These are phyloP conservation scores for Vanacampus margaritifer DNA, from an alignment of 2,113 vertebrate genomes.

Conservation along the genomic window DNA sequence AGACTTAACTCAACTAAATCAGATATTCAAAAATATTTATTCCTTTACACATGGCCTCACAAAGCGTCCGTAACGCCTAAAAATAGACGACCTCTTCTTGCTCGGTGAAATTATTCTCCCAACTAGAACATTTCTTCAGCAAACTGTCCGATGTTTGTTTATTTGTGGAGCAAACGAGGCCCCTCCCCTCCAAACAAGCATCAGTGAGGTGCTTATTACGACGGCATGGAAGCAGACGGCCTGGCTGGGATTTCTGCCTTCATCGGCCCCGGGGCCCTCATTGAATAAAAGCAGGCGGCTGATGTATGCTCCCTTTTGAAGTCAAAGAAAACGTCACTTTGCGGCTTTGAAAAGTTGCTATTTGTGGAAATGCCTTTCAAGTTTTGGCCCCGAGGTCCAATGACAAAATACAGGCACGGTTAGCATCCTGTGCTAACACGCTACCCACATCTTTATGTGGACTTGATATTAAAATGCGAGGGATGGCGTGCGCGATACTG, in stretches of 20 bases:
- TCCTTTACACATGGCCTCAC: too few relatives aligned
- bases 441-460: not conserved
- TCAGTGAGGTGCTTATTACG: conserved; percentile 34
- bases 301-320: conserved; percentile 52
- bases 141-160: conserved; percentile 49
- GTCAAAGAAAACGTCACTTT: conserved; percentile 48
- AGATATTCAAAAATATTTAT: too few relatives aligned
- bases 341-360: conserved; percentile 26
- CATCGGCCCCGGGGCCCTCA: conserved; percentile 26
- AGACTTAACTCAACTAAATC: too few relatives aligned
- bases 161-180: conserved; percentile 51
- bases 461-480: not conserved
- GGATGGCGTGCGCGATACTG: too few relatives aligned
- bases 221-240: conserved; percentile 27
- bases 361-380: conserved; percentile 5
- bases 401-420: not conserved
- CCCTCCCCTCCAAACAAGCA: conserved; percentile 25
- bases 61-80: conserved; percentile 21
- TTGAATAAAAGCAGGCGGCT: conserved; percentile 44
- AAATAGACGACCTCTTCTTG: conserved; percentile 23
- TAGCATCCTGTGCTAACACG: not conserved
- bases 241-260: conserved; percentile 36
- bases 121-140: conserved; percentile 35
- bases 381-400: not conserved
- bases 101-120: conserved; percentile 18